A percentile compares a stretch with the other conserved stretches of the same genome.
phyloP scores from a whole-genome alignment of 2,797 vertebrate species.

The Manis javanica region DNA sequence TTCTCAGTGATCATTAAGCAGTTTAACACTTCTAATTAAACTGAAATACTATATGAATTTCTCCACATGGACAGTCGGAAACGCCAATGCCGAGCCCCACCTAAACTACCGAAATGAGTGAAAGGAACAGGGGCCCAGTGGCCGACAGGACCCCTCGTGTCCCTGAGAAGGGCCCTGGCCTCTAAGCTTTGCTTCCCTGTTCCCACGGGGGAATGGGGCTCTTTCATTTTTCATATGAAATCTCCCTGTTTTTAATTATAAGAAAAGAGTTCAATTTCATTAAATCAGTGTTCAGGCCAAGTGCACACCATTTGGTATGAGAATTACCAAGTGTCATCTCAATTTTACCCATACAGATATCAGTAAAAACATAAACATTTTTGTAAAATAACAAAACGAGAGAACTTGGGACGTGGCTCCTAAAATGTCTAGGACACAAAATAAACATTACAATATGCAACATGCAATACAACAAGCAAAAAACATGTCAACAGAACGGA shows the following conservation, averaged over 20 bases:
- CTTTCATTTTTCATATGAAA: background rate
- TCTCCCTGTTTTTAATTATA: background rate
- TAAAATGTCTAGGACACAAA: background rate
- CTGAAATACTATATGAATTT: background rate
- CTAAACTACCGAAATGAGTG: background rate
- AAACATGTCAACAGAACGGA: background rate
- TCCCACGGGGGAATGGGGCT: background rate
- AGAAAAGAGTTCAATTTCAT: background rate
- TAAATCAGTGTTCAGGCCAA: background rate
- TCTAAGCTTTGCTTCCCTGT: background rate
- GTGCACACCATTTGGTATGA: background rate
- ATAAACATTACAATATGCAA: background rate
- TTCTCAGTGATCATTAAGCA: background rate
- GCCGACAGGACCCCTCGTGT: background rate
- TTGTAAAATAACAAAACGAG: background rate
- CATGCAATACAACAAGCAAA: background rate
- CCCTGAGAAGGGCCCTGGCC: background rate
- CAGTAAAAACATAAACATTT: background rate
- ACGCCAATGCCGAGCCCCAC: background rate
- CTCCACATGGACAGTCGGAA: background rate
- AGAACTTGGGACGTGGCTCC: background rate
- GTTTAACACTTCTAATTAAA: slow-evolving; percentile 10
- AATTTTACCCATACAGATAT: background rate
- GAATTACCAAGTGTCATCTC: background rate
- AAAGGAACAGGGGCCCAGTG: background rate